Base-by-base conservation (phyloP, 2,113 vertebrate genomes). In the Macaca nemestrina region DNA sequence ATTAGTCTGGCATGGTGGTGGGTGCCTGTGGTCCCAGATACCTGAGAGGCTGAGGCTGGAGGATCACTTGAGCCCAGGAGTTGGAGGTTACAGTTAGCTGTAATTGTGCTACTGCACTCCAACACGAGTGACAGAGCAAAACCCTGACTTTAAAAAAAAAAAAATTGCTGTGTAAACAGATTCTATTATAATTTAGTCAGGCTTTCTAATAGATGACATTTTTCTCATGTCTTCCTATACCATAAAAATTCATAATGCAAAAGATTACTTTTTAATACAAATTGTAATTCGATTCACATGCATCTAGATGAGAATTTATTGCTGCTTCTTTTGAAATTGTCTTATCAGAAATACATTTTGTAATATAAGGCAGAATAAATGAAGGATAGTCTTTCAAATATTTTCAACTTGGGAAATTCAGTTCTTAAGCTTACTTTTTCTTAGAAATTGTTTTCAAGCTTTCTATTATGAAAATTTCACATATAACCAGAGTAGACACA, bases 241-340 rank as follows among this genome's bases (percentile, higher is more conserved):
- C 45, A 45, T 86, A 52, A 84, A 76, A 48, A 52, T 84, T 87
- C 38, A 83, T 55, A 96, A 72, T 76, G 30, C 86, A 94, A 82
- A 95, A 70, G 2, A 70, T 40, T 68, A 43, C 25, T 86, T 67
- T 88, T 93, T 73, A 22, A 38, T 94, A 72, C 52, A 96, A 59
- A 78, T 94, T 70, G 17, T 72, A 72, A 75, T 97, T 91, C 27
- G 70, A n/a, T 89, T 86, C 5, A 90, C 0, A 17, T 97, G 38
- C 30, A 38, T 78, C 84, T 80, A 93, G 73, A 70, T 84, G 86
- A 75, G 55, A 96, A 64, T 86, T 93, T 80, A 57, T 70, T 92
- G 50, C 30, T 88, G 35, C 13, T 6, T 5, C 5, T 92, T 95
- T 89, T 92, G 35, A 95, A 88, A 72, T 94, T 90, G 35, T 7